A percentile compares a stretch with the other conserved stretches of the same genome.
phyloP scores from a whole-genome alignment of 2,113 vertebrate species.

The Ellobius talpinus region DNA sequence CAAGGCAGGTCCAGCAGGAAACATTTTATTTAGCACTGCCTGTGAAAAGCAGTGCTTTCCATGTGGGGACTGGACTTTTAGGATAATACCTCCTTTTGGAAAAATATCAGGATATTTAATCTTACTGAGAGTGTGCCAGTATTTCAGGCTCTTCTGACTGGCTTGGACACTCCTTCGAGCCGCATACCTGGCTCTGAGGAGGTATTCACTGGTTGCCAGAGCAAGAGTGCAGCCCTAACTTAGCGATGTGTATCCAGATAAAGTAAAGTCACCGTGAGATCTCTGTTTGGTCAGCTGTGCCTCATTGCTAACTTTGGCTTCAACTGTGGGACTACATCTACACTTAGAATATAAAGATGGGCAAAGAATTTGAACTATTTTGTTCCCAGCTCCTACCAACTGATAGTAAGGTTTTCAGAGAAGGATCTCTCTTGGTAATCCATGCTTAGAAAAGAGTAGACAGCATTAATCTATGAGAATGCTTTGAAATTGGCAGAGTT shows the following conservation, averaged over 20 bases:
- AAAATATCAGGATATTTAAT: conserved; percentile 70
- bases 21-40: conserved; percentile 67
- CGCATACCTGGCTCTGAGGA: conserved; percentile 59
- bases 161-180: conserved; percentile 59
- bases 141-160: conserved; percentile 18
- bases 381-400: not conserved
- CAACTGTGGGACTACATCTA: not conserved
- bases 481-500: not conserved
- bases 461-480: not conserved
- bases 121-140: conserved; percentile 39
- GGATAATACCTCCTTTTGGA: conserved; percentile 47
- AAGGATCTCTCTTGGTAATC: not conserved
- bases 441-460: not conserved
- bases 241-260: conserved; percentile 36
- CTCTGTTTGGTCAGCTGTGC: conserved; percentile 32
- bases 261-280: conserved; percentile 39
- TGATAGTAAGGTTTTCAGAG: not conserved
- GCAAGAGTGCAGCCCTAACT: conserved; percentile 16
- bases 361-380: not conserved
- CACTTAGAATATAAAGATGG: not conserved
- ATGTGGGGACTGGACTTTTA: conserved; percentile 57
- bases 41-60: conserved; percentile 45
- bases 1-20: conserved; percentile 53
- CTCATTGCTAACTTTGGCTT: conserved; percentile 20
- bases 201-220: conserved; percentile 45